Conservation (phyloP, 2,888 invertebrate genomes). For the Erebia epiphron region DNA sequence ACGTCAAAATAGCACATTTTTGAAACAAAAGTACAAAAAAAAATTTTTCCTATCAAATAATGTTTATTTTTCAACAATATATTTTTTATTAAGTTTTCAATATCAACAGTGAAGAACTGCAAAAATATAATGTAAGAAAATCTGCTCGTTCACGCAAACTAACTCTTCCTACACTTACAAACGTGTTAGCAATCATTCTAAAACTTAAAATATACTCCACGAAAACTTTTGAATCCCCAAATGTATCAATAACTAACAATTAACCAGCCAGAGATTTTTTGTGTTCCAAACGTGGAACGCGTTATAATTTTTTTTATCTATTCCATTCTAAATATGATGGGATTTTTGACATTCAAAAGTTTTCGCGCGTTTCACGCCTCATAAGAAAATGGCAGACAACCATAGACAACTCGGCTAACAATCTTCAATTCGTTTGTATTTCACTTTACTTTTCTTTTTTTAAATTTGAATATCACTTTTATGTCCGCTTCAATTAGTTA, state of each 20-base stretch:
- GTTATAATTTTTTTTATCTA: not conserved
- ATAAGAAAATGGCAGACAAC: constrained; percentile 18
- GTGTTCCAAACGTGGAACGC: constrained; percentile 6
- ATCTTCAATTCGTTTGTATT: not conserved
- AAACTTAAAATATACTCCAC: constrained; percentile 11
- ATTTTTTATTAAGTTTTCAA: not conserved
- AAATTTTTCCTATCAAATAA: not conserved
- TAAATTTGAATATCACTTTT: not conserved
- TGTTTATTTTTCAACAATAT: not conserved
- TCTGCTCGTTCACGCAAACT: constrained; percentile 23
- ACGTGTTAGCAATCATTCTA: constrained; percentile 30
- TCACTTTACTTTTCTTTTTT: too few species aligned
- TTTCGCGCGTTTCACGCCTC: constrained; percentile 24
- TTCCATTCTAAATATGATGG: not conserved
- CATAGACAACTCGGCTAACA: constrained; percentile 4
- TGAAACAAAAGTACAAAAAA: not conserved
- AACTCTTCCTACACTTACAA: constrained; percentile 31
- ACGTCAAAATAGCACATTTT: too few species aligned
- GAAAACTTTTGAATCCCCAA: constrained; percentile 29
- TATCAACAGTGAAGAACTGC: constrained; percentile 30
- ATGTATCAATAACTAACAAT: not conserved
- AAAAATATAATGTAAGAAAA: constrained; percentile 20
- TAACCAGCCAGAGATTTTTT: not conserved
- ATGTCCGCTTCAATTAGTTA: not conserved
- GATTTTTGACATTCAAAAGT: constrained; percentile 28